Base-by-base conservation (phyloP, 2,888 invertebrate species). In the Agonopterix heracliana region DNA sequence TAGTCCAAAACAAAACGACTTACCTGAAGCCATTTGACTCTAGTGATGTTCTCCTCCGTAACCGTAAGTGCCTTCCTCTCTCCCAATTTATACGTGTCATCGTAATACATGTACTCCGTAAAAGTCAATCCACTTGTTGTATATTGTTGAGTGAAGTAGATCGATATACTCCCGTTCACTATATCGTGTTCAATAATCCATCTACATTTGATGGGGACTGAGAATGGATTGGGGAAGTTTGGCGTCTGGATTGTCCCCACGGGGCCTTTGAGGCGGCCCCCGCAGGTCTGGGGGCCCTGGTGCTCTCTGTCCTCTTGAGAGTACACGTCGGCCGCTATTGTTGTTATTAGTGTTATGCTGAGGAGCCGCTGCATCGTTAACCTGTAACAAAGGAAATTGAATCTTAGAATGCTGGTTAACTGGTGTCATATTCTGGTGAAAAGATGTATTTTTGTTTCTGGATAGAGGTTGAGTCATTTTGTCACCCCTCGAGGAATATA, bases 91-190 rank as follows among this genome's bases (percentile, higher is more conserved):
- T 91, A 90, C 49, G 92, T 89, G 45, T 92, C 91, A 58, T 93
- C 93, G 71, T 94, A 94, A 63, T 93, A 93, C 77, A 92, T 91
- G 68, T 93, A 94, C 72, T 94, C 94, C 34, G 93, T 94, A 73
- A 95, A 93, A 45, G 90, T 92, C 8, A 95, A 79, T 0, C 95
- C 95, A 64, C 93, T 93, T 60, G 93, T 92, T 42, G 95, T 94
- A 85, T 94, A 97, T 63, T 96, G 91, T 71, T 97, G 97, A 1
- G 96, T 96, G 62, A 97, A 91, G 73, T 97, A 97, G 57, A 97
- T 91, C 57, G 95, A 92, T 68, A 97, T 96, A 46, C 94, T 92
- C 9, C 93, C 91, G 63, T 93, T 93, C 51, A 89, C 89, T 55
- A 94, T 92, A n/a, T 94, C 93, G 68, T 96, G 94, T 53, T 85